Evolutionary conservation across 1,140 invertebrate genomes (phyloP), one percentile per base, ranked within the genome.

Genomic region (Drosophila seguyi): DNA sequence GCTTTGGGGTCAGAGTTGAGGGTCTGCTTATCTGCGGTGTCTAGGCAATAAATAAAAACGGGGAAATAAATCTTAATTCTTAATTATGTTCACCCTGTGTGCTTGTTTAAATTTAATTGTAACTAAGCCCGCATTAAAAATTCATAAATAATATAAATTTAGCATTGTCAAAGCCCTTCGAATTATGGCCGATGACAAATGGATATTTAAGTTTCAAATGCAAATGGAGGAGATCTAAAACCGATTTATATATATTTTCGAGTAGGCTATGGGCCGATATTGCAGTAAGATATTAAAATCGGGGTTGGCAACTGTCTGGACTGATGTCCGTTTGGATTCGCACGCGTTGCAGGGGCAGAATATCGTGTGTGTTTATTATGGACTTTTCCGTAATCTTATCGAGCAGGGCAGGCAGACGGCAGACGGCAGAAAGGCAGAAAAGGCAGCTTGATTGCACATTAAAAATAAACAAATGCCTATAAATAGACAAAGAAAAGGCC

Each of bases 141-240:
- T 73, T 48, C 69, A 71, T 86, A 86, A 79, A 82, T 82, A 79
- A 79, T 65, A 65, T 75, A 68, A 58, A 57, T 59, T 80, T 75
- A 60, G 42, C 45, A 44, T 34, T 18, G 41, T 22, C 10, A 57
- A 56, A 80, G 44, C 45, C 58, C 41, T 29, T 55, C 39, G 45
- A 55, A 67, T 71, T 62, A 55, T 7, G 50, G 7, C 18, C 22
- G 4, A 72, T 86, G 83, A 86, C 68, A 55, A 83, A 86, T 86
- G 83, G 84, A 56, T 48, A 69, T 86, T 86, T 86, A 86, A 83
- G 71, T 76, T 82, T 25, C 75, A 71, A 71, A 86, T 86, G 82
- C 82, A 86, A 86, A 86, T 86, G 69, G 53, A 29, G 47, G 47
- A 79, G 83, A 87, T 86, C 77, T 87, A 86, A 86, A 86, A 86